Conservation (phyloP, 2,797 vertebrate genomes). For the Furcifer pardalis region DNA sequence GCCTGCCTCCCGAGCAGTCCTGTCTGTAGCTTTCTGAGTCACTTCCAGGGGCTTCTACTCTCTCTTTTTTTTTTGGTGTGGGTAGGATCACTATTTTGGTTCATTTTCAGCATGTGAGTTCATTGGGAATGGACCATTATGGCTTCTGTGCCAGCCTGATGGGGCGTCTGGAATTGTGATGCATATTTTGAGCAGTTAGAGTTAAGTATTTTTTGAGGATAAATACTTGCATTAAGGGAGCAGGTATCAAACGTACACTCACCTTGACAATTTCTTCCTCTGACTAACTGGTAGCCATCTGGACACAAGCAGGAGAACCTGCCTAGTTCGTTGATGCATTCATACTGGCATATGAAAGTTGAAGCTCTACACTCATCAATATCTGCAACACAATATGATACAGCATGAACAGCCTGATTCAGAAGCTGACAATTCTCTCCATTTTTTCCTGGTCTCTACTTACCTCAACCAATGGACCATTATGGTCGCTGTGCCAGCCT, state of each 20-base stretch:
- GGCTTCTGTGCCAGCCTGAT: too few relatives aligned
- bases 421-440: neutral
- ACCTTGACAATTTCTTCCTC: slow-evolving; percentile 94
- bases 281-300: slow-evolving; percentile 93
- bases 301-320: slow-evolving; percentile 94
- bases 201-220: neutral
- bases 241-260: slow-evolving; percentile 51
- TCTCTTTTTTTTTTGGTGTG: too few relatives aligned
- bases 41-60: too few relatives aligned
- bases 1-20: too few relatives aligned
- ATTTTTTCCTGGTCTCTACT: neutral
- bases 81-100: too few relatives aligned
- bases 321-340: slow-evolving; percentile 91
- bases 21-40: too few relatives aligned
- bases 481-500: too few relatives aligned
- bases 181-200: neutral
- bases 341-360: slow-evolving; percentile 92
- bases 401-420: neutral
- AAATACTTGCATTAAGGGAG: neutral
- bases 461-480: neutral
- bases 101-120: too few relatives aligned
- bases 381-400: slow-evolving; percentile 77
- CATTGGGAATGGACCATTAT: too few relatives aligned
- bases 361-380: slow-evolving; percentile 94
- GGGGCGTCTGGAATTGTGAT: neutral